Base-by-base conservation (phyloP, 2,797 vertebrate species). In the Gambelia wislizenii region DNA sequence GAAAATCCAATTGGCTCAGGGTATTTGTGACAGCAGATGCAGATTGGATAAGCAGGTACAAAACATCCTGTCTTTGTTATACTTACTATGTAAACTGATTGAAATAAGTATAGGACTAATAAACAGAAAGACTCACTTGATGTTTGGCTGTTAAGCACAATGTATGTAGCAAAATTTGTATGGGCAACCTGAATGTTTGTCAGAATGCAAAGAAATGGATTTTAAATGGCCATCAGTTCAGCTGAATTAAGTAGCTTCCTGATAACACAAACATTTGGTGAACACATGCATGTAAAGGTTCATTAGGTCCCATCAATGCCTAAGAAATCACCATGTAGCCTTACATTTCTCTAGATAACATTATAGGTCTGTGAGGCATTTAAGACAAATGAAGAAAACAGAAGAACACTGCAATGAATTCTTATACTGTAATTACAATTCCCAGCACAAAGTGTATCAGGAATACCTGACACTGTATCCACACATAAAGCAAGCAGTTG, bases 281-380 rank as follows among this genome's bases (percentile, higher is more conserved):
- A 56, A 85, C 87, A 78, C 88, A 72, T 82, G 88, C 88, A 83
- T 81, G 89, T 0, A 2, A 91, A 0, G 33, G 87, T 89, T 94
- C 93, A 89, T 94, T 94, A 92, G 76, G 89, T 94, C 93, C 91
- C 92, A 93, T 92, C 92, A 67, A 77, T 87, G 85, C n/a, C 94
- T 93, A 94, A 69, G 77, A 92, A 94, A 94, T 87, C 70, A 64
- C 47, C 88, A 90, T 1, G 2, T 90, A 83, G 56, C 69, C 91
- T 93, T 91, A 54, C 89, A 81, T 91, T 90, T 91, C 0, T 2
- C 27, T 75, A 49, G 8, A 81, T 18, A 0, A 87, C 75, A 70
- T 36, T 87, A 80, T 61, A 93, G 81, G 89, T 89, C 84, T 83
- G 7, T 0, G 74, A 79, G 36, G 64, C 83, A 59, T 85, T 75